Conservation (phyloP, 2,888 invertebrate genomes). For the Salpingus planirostris region DNA sequence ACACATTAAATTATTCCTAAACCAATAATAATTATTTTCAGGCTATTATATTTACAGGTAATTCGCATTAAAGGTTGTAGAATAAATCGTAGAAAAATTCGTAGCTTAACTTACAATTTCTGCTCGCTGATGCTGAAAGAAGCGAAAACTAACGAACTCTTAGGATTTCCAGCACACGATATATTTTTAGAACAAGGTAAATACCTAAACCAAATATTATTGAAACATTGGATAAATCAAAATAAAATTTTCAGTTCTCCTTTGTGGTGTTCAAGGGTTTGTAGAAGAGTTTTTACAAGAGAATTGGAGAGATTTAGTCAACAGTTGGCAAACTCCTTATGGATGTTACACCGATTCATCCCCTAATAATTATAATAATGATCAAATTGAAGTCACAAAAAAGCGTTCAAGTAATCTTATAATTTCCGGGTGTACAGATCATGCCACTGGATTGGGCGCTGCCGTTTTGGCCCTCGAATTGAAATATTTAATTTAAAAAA, state of each 20-base stretch:
- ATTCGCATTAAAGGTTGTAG: constrained; percentile 18
- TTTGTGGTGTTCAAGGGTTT: constrained; percentile 45
- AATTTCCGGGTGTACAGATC: constrained; percentile 40
- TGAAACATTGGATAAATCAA: neutral
- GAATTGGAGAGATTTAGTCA: constrained; percentile 33
- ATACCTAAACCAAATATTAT: too few species aligned
- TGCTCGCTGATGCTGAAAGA: constrained; percentile 30
- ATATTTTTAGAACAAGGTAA: constrained; percentile 32
- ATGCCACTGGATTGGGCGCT: constrained; percentile 40
- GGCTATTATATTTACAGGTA: constrained; percentile 27
- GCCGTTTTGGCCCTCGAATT: constrained; percentile 38
- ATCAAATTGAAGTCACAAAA: constrained; percentile 5
- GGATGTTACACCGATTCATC: constrained; percentile 40
- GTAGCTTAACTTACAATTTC: too few species aligned
- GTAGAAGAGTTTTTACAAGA: constrained; percentile 39
- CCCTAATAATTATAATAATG: constrained; percentile 4
- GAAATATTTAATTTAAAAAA: too few species aligned
- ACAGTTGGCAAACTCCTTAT: constrained; percentile 36
- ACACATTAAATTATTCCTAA: too few species aligned
- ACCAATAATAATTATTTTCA: too few species aligned
- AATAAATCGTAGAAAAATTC: too few species aligned
- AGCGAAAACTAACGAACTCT: constrained; percentile 24
- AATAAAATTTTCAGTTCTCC: constrained; percentile 33
- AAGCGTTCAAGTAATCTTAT: constrained; percentile 31
- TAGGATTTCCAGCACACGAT: constrained; percentile 28